Conservation (phyloP, 1,140 invertebrate genomes). For the Zaprionus lachaisei region DNA sequence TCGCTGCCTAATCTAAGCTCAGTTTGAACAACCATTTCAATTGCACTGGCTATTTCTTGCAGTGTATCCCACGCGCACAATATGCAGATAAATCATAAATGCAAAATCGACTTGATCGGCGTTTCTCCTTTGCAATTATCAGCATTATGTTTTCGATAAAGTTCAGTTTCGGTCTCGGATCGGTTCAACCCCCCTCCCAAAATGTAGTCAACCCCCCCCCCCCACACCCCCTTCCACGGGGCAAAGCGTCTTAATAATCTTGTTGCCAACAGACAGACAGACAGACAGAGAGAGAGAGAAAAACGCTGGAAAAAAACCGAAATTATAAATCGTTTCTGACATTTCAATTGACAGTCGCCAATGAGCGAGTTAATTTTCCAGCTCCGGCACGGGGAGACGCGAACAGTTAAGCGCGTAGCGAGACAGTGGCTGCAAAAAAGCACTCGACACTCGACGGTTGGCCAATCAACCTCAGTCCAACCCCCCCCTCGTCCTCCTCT, state of each 20-base stretch:
- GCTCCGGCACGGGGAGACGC: slow-evolving; percentile 37
- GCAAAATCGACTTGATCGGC: slow-evolving; percentile 70
- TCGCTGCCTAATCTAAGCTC: too few relatives aligned
- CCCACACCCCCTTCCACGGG: not conserved
- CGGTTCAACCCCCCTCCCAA: slow-evolving; percentile 3
- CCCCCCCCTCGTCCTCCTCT: not conserved
- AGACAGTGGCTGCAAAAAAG: slow-evolving; percentile 56
- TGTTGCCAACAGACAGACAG: slow-evolving; percentile 54
- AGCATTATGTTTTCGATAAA: slow-evolving; percentile 81
- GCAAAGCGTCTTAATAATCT: slow-evolving; percentile 75
- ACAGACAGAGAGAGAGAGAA: not conserved
- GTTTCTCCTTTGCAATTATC: slow-evolving; percentile 78
- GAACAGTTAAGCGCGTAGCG: slow-evolving; percentile 45
- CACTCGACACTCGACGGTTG: slow-evolving; percentile 36
- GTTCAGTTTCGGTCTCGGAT: slow-evolving; percentile 59
- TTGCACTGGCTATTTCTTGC: slow-evolving; percentile 1
- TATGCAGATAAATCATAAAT: slow-evolving; percentile 72
- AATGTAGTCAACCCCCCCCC: not conserved
- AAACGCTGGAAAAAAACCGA: slow-evolving; percentile 46
- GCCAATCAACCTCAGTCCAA: not conserved
- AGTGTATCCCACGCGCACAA: slow-evolving; percentile 18
- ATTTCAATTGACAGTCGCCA: slow-evolving; percentile 83
- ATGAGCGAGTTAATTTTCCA: slow-evolving; percentile 83
- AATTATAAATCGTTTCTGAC: slow-evolving; percentile 84
- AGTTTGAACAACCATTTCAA: not conserved